Conservation (phyloP, 64 coral and sea anemone genomes). For the Montipora efflorescens region DNA sequence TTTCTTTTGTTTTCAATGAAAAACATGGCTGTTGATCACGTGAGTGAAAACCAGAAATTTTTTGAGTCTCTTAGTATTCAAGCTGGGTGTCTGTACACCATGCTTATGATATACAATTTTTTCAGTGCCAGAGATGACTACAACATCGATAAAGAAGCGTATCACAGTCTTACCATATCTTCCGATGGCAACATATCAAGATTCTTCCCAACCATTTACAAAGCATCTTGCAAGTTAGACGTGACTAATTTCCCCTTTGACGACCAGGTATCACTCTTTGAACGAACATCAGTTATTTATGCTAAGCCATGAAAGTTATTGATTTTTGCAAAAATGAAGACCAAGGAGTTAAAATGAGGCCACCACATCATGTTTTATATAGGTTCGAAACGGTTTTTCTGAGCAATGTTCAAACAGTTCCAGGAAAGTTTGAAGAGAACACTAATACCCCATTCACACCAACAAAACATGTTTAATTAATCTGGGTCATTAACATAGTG, state of each 20-base stretch:
- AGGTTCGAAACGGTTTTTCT: no score
- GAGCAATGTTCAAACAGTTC: no score
- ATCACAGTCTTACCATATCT: conserved; percentile 82
- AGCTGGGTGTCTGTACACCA: neutral
- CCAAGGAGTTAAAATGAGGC: neutral
- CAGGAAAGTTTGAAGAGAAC: no score
- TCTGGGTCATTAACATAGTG: no score
- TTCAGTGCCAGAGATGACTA: conserved; percentile 85
- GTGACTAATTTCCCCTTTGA: conserved; percentile 91
- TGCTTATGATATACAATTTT: neutral
- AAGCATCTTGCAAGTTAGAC: conserved; percentile 88
- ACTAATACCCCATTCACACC: no score
- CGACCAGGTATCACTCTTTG: conserved; percentile 67
- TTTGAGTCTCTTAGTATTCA: no score
- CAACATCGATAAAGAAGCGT: conserved; percentile 81
- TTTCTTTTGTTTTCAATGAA: no score
- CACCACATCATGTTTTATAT: no score
- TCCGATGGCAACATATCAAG: conserved; percentile 66
- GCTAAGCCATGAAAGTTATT: neutral
- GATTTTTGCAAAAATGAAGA: neutral
- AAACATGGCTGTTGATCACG: no score
- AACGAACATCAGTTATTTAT: neutral
- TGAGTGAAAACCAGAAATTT: no score
- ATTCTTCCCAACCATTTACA: conserved; percentile 95
- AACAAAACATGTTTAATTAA: no score